Base-by-base conservation (phyloP, 2,888 invertebrate genomes). In the Spicauda simplicius region DNA sequence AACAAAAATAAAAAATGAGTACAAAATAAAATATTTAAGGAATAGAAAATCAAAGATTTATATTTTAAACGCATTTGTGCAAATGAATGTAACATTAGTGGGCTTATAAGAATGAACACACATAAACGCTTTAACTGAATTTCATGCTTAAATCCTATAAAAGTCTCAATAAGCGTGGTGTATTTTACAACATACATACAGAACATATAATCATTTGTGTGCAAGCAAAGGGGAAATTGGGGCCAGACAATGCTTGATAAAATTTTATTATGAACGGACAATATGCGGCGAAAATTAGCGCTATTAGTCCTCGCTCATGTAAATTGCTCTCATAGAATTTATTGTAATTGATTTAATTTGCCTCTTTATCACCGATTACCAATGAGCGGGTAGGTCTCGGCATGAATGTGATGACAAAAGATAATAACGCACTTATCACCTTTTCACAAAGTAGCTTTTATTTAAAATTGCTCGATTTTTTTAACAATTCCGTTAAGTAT, bases 311-410 rank as follows among this genome's bases (percentile, higher is more conserved):
- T 73, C 79, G 78, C 73, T 80, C 80, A 80, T 83, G 80, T 80
- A 84, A 87, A 88, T 86, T 79, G 83, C 76, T 77, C 75, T 70
- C 75, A 77, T 75, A 74, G 80, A 80, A 85, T 84, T 84, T 81
- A 85, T 83, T 78, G 80, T 85, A 88, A 90, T 91, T 88, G 89
- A 88, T 90, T 87, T 87, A 86, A 89, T 88, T 78, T 79, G 73
- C 77, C 83, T 85, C 87, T 87, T 88, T 89, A 85, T 87, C 79
- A 75, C 70, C 76, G 73, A 75, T 76, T 78, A 73, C 73, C 73
- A 18, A 45, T 54, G 37, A 58, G n/a, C 50, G 30, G 54, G 11
- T 59, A 59, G 59, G 30, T 53, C 59, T 41, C 41, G n/a, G 19
- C 53, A 41, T 41, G 14, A 52, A 64, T 58, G 52, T 30, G 20